Base-by-base conservation (phyloP, 2,888 invertebrate genomes). In the Metopia argyrocephala region DNA sequence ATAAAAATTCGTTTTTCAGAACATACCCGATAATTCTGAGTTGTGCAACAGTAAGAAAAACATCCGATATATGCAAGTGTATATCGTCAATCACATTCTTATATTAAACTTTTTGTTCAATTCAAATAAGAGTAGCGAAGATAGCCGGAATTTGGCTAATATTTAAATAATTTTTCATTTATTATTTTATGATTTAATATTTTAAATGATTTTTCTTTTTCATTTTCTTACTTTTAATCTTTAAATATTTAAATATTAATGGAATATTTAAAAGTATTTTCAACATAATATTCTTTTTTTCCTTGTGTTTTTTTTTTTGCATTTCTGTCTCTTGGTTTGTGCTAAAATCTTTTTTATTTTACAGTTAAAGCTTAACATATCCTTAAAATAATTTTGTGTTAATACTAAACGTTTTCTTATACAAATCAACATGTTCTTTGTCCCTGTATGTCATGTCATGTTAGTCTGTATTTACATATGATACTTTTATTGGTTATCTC, bases 361-460 rank as follows among this genome's bases (percentile, higher is more conserved):
- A 38, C 25, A 48, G 18, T 46, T 38, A 65, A 21, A 62, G 69
- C 54, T 76, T 69, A 69, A 76, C 56, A 62, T 69, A 50, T 69
- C 56, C 61, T 61, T 68, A 57, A 71, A 38, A 62, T 73, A 64
- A 48, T 64, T 20, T 65, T 31, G n/a, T 28, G 57, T 59, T 38
- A 59, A 66, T 59, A 65, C 57, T 38, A 57, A 69, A 76, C 68
- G 69, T 69, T 62, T 76, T 69, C 76, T 69, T 76, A 68, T 27
- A 76, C 64, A 76, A 62, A 76, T 76, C 64, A 64, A 76, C 69
- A 76, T 69, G 76, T 57, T 20, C 68, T 76, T 57, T 20, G 56
- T 76, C 46, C 27, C 27, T 21, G 56, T n/a, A 56, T 56, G 27
- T 56, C 27, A 27, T 20, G 9, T 12, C 15, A 38, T 68, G 56